Evolutionary conservation across 2,113 vertebrate species (phyloP).

Genomic region (Chascanopsetta lugubris): DNA sequence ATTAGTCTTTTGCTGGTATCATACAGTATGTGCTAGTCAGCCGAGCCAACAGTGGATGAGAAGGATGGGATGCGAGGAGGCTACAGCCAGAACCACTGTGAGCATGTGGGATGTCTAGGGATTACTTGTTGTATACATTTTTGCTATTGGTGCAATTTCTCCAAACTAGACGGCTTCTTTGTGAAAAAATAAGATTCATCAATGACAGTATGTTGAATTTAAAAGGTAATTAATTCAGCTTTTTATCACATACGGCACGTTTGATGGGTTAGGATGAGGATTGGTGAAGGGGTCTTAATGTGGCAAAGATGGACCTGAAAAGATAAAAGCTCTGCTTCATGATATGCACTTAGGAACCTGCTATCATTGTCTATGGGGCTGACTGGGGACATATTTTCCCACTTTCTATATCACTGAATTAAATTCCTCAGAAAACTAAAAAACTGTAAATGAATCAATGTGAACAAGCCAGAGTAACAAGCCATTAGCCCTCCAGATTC

Average conservation of each 20-base stretch:
- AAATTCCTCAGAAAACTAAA: constrained; percentile 19
- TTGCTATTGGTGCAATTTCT: constrained; percentile 24
- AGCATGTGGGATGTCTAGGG: constrained; percentile 62
- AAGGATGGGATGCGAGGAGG: constrained; percentile 42
- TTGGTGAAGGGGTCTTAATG: not conserved
- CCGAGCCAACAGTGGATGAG: constrained; percentile 21
- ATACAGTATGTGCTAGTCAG: constrained; percentile 49
- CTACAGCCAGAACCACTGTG: constrained; percentile 48
- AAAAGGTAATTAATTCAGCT: not conserved
- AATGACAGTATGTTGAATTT: not conserved
- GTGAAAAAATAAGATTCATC: not conserved
- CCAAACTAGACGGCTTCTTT: constrained; percentile 6
- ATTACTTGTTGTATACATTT: constrained; percentile 31
- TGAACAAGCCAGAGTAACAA: constrained; percentile 11
- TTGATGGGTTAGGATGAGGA: not conserved
- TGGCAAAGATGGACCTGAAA: constrained; percentile 8
- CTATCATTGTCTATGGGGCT: constrained; percentile 24
- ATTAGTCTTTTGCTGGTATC: constrained; percentile 42
- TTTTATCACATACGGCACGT: not conserved
- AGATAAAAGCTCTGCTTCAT: constrained; percentile 7
- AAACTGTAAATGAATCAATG: constrained; percentile 32
- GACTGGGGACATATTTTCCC: constrained; percentile 5
- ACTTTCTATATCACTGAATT: constrained; percentile 27
- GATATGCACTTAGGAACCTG: constrained; percentile 8
- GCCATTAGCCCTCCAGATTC: constrained; percentile 14